Percentiles rank a stretch among this genome's conserved stretches.
These are phyloP conservation scores for Heteromurus nitidus DNA, from an alignment of 2,888 invertebrate species.

Conservation along the genomic window DNA sequence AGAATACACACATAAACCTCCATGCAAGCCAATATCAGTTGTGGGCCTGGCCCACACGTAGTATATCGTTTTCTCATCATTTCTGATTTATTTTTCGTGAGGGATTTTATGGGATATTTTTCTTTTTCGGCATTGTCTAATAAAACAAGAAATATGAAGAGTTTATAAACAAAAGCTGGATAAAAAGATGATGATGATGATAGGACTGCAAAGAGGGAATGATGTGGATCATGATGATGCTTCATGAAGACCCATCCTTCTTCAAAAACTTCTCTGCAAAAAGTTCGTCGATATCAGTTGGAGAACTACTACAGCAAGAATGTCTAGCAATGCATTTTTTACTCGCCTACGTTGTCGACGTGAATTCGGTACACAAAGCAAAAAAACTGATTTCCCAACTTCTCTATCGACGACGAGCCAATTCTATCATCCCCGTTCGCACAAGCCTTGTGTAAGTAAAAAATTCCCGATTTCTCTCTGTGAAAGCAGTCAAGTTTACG, in stretches of 20 bases:
- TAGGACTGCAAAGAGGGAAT: constrained; percentile 33
- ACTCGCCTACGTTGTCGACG: too few relatives aligned
- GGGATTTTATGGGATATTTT: constrained; percentile 52
- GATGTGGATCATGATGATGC: constrained; percentile 32
- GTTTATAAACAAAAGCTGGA: constrained; percentile 27
- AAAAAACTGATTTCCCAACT: constrained; percentile 1
- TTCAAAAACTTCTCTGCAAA: too few relatives aligned
- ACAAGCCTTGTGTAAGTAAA: neutral
- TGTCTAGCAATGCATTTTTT: too few relatives aligned
- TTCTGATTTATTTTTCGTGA: constrained; percentile 56
- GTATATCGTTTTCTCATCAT: constrained; percentile 19
- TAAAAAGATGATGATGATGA: neutral
- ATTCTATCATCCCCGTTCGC: neutral
- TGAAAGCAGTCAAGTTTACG: neutral
- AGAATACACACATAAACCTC: too few relatives aligned
- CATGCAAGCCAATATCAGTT: too few relatives aligned
- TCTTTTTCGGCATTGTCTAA: constrained; percentile 19
- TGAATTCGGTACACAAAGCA: neutral
- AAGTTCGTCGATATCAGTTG: constrained; percentile 6
- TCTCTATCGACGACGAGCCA: too few relatives aligned
- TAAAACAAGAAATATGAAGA: constrained; percentile 25
- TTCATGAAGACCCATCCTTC: constrained; percentile 44
- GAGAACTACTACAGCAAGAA: neutral
- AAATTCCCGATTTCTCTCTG: constrained; percentile 1
- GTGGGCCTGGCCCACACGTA: constrained; percentile 31